Base-by-base conservation (phyloP, 1,140 invertebrate species). In the Drosophila pseudoobscura region DNA sequence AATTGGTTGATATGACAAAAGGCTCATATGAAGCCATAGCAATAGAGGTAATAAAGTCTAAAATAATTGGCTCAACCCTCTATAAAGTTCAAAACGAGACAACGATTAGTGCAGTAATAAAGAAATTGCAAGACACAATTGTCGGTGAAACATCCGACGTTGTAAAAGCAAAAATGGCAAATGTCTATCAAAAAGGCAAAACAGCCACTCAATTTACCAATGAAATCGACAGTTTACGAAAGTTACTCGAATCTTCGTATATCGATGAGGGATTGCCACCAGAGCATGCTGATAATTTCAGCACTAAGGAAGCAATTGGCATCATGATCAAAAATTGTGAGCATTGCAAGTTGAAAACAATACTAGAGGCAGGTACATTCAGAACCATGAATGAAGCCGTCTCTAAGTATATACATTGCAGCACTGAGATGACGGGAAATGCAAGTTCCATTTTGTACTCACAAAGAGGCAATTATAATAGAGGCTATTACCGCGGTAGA, bases 21-120 rank as follows among this genome's bases (percentile, higher is more conserved):
- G 47, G 22, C 13, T 3, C 13, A n/a, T 26, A 24, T 13, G 43
- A 57, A 57, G 20, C 22, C 15, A 7, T 45, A 24, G 53, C 43
- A n/a, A 29, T 58, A 13, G 31, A 60, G 26, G 39, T 51, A 4
- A 44, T 44, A 20, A 35, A 41, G 29, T 52, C 17, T 2, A 43
- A 59, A 50, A 43, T 26, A 15, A 20, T 41, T 4, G 35, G 47
- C 13, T 22, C 47, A 9, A 31, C 49, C 9, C 15, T 59, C 6
- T 50, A 59, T n/a, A 59, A 52, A 29, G 49, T 60, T 13, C 22
- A 51, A 15, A 44, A 51, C 11, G 43, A 54, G 17, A 22, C 3
- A 17, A 44, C 59, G 3, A 62, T 62, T 7, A 31, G 6, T 8
- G 8, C n/a, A 31, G 17, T 51, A 5, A 26, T 26, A 5, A 5